Conservation (phyloP, 2,797 vertebrate genomes). For the Xyrichtys novacula region DNA sequence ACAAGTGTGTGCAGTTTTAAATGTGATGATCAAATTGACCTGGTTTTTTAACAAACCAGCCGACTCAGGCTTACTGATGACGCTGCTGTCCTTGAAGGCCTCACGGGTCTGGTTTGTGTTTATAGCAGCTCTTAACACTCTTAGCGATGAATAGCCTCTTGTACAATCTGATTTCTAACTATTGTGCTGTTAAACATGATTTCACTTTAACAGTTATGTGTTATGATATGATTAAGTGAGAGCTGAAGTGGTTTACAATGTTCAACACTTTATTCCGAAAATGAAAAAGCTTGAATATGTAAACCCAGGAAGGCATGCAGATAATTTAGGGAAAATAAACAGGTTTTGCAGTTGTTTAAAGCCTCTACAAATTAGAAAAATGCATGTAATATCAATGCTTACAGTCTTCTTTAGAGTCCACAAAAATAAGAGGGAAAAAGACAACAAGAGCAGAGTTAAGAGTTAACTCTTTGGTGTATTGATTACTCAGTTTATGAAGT, state of each 20-base stretch:
- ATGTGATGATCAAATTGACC: conserved; percentile 60
- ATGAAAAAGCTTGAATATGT: background rate
- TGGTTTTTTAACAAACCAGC: conserved; percentile 27
- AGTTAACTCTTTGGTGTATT: too few relatives aligned
- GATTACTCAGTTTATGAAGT: too few relatives aligned
- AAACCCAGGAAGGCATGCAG: background rate
- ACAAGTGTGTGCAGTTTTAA: conserved; percentile 23
- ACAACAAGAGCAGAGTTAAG: too few relatives aligned
- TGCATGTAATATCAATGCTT: too few relatives aligned
- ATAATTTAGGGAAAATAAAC: background rate
- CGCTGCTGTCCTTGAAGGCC: conserved; percentile 33
- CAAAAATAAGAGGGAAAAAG: too few relatives aligned
- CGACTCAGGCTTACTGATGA: conserved; percentile 14
- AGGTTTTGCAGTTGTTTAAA: too few relatives aligned
- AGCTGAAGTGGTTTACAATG: conserved; percentile 16
- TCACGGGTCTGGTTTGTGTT: conserved; percentile 26
- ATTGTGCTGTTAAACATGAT: conserved; percentile 41
- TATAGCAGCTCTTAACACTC: conserved; percentile 38
- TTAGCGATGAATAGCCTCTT: conserved; percentile 36
- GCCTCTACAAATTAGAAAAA: too few relatives aligned
- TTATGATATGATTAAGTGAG: conserved; percentile 44
- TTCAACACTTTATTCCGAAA: conserved; percentile 10
- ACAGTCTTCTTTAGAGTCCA: too few relatives aligned
- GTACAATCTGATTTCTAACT: conserved; percentile 26
- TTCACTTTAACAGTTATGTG: conserved; percentile 34